Percentiles rank a stretch among this genome's conserved stretches.
phyloP scores from a whole-genome alignment of 1,140 invertebrate species.

The Ceratosolen fusciceps region DNA sequence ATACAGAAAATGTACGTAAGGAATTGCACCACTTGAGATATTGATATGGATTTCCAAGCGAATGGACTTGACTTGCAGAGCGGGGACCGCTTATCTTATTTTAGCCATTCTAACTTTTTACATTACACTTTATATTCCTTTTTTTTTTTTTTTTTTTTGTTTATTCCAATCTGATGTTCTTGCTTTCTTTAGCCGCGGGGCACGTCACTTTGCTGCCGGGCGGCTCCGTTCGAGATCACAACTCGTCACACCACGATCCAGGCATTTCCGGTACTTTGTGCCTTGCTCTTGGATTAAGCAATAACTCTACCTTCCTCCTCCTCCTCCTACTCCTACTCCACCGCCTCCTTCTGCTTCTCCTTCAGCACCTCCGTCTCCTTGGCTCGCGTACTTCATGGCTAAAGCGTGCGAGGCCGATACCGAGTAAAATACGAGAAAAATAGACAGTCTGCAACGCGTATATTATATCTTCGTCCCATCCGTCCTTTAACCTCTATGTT shows the following conservation, averaged over 20 bases:
- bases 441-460: neutral
- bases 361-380: no score
- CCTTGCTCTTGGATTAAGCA: slow-evolving; percentile 12
- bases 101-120: neutral
- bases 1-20: no score
- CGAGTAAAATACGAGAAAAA: slow-evolving; percentile 6
- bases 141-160: neutral
- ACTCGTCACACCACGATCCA: slow-evolving; percentile 13
- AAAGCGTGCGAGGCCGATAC: neutral
- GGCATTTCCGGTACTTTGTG: slow-evolving; percentile 17
- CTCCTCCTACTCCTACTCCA: slow-evolving; percentile 6
- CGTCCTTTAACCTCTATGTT: neutral
- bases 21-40: neutral
- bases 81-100: no score
- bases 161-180: neutral
- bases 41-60: neutral
- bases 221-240: neutral
- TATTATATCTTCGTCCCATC: neutral
- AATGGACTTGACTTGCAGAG: no score
- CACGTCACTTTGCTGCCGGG: neutral
- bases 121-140: neutral
- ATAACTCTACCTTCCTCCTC: neutral
- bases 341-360: neutral
- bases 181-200: neutral
- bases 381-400: neutral